Base-by-base conservation (phyloP, 1,140 invertebrate genomes). In the Artemia franciscana region DNA sequence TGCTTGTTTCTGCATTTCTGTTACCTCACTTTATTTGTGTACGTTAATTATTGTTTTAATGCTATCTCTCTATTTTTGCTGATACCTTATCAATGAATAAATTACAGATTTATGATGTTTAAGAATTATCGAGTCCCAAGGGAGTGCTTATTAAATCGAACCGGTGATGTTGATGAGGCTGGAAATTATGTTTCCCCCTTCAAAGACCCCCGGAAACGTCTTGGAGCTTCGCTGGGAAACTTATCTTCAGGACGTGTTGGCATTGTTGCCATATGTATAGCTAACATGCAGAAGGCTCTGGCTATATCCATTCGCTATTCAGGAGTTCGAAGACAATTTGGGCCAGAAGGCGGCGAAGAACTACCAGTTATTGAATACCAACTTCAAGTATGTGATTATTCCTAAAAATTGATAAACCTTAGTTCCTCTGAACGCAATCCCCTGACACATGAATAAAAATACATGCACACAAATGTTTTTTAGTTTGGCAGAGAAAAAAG, bases 281-380 rank as follows among this genome's bases (percentile, higher is more conserved):
- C 74, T 70, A 81, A 87, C 59, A 70, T 90, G 27, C 77, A 79
- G 28, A 77, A 83, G 65, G 85, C 83, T 7, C 71, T 93, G 2
- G 78, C 83, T 0, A 93, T 96, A 66, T 88, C 90, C 0, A 78
- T 93, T 21, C 78, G 93, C 57, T 96, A 97, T 76, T 86, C 88
- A 39, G 88, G 86, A 3, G 84, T 86, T 0, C 76, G 93, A 56
- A 84, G 80, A 72, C 93, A 97, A 75, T 97, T 95, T 74, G 88
- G 88, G 4, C 81, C 82, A 5, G 70, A 73, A 2, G 74, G 80
- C 9, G 21, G 69, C 63, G 74, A 73, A 62, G 90, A 94, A 76
- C 78, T 80, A 30, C 82, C 91, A 24, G 83, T 95, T 58, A 74
- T 97, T 60, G 90, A 95, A 72, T 96, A 96, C 76, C 88, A 88